These are phyloP conservation scores for Setipinna tenuifilis DNA, from an alignment of 2,797 vertebrate species.

Conservation along the genomic window DNA sequence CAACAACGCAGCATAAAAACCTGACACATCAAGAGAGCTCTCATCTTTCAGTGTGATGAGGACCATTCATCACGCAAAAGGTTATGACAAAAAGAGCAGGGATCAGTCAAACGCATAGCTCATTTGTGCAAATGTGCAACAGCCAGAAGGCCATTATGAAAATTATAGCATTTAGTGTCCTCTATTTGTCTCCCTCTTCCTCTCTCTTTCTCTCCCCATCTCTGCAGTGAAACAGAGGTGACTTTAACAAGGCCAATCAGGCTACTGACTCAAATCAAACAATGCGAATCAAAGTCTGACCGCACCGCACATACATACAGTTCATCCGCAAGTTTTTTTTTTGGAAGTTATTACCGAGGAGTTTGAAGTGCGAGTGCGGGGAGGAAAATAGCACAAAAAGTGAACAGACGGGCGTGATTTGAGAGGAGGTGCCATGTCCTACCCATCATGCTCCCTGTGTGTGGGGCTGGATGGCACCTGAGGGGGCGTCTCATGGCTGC, in stretches of 20 bases:
- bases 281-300: slow-evolving; percentile 5
- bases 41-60: slow-evolving; percentile 3
- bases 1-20: slow-evolving; percentile 12
- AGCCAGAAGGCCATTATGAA: slow-evolving; percentile 23
- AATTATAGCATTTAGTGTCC: slow-evolving; percentile 15
- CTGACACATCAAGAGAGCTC: neutral
- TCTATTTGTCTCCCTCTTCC: neutral
- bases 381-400: slow-evolving; percentile 57
- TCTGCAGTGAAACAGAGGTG: slow-evolving; percentile 4
- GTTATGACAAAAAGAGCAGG: slow-evolving; percentile 21
- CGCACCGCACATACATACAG: slow-evolving; percentile 27
- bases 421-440: slow-evolving; percentile 73
- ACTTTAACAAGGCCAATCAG: slow-evolving; percentile 12
- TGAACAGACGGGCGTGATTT: slow-evolving; percentile 67
- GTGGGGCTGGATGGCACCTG: slow-evolving; percentile 79
- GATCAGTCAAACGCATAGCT: slow-evolving; percentile 15
- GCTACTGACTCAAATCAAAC: neutral
- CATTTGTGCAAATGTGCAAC: slow-evolving; percentile 16
- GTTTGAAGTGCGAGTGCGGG: slow-evolving; percentile 60
- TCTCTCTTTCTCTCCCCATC: neutral
- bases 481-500: slow-evolving; percentile 83
- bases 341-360: slow-evolving; percentile 55
- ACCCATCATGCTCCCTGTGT: slow-evolving; percentile 76
- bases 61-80: slow-evolving; percentile 7
- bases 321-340: slow-evolving; percentile 4